Evolutionary conservation across 2,888 invertebrate species (phyloP).

Genomic region (Cremastobaeus sp.): DNA sequence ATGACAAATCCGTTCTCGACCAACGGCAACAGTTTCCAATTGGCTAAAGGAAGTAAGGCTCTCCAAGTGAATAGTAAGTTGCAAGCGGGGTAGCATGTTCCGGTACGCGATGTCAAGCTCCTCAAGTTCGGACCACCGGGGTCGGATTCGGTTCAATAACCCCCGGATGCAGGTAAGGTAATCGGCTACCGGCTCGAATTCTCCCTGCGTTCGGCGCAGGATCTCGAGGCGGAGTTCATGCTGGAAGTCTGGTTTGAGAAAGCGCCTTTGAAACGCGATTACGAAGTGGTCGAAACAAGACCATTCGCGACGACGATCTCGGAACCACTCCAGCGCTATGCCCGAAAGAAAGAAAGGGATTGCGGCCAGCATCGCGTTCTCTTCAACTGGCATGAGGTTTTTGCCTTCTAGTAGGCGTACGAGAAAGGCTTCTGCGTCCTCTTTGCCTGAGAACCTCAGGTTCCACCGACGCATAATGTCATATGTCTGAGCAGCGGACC

Average conservation of each 20-base stretch:
- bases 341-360: constrained; percentile 26
- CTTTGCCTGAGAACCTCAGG: constrained; percentile 12
- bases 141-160: neutral
- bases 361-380: neutral
- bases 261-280: neutral
- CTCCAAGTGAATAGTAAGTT: neutral
- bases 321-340: constrained; percentile 10
- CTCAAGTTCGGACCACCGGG: neutral
- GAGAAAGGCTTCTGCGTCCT: constrained; percentile 14
- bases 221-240: constrained; percentile 6
- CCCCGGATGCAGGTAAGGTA: neutral
- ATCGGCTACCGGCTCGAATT: too few relatives aligned
- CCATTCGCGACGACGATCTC: constrained; percentile 3
- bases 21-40: constrained; percentile 1
- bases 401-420: neutral
- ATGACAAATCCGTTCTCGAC: neutral
- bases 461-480: constrained; percentile 22
- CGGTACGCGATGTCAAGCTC: constrained; percentile 4
- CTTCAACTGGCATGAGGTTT: constrained; percentile 7
- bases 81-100: constrained; percentile 5
- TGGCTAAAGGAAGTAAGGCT: neutral
- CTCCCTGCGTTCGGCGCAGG: constrained; percentile 3
- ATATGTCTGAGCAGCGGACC: too few relatives aligned
- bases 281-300: neutral
- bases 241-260: neutral